These are phyloP conservation scores for Ageneiosus marmoratus DNA, from an alignment of 2,113 vertebrate genomes.

Conservation along the genomic window DNA sequence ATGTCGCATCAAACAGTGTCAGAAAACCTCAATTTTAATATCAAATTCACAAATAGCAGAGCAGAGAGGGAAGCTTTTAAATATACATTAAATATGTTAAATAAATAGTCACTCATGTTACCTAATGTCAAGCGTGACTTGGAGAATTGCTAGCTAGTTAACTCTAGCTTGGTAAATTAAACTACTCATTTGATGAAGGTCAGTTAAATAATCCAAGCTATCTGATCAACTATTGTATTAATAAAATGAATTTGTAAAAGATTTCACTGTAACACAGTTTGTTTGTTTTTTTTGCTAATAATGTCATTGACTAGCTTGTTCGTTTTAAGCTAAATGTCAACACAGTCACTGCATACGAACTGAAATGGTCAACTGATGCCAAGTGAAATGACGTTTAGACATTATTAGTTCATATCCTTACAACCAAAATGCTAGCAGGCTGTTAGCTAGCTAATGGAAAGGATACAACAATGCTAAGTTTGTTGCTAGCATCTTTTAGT, in stretches of 20 bases:
- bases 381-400: background rate
- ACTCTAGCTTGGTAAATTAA: background rate
- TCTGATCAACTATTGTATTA: background rate
- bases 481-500: background rate
- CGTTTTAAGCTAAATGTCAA: background rate
- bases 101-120: background rate
- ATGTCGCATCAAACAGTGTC: background rate
- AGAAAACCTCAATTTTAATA: background rate
- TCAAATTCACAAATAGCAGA: background rate
- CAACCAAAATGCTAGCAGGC: background rate
- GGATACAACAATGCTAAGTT: background rate
- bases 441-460: background rate
- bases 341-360: background rate
- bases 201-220: background rate
- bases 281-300: background rate
- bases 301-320: background rate
- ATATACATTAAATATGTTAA: background rate
- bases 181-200: background rate
- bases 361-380: background rate
- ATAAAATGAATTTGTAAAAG: background rate
- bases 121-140: background rate
- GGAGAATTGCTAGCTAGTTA: background rate
- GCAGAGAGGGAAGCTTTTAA: background rate
- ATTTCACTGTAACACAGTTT: background rate
- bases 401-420: background rate